Conservation (phyloP, 2,888 invertebrate genomes). For the Laspeyria flexula region DNA sequence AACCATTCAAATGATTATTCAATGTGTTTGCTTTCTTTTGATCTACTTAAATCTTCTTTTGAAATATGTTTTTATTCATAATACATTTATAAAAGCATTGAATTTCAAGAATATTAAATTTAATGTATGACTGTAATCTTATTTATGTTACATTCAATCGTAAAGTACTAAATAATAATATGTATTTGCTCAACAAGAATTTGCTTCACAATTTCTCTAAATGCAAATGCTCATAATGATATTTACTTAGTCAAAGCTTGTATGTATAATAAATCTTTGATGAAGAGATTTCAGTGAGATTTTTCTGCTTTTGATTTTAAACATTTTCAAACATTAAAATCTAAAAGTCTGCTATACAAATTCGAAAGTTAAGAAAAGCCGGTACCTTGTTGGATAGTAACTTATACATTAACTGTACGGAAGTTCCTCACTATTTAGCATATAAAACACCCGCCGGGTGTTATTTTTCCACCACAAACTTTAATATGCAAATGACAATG, state of each 20-base stretch:
- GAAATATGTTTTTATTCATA: not conserved
- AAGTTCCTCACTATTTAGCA: constrained; percentile 64
- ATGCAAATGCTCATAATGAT: too few relatives aligned
- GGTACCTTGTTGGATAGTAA: too few relatives aligned
- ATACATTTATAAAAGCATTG: not conserved
- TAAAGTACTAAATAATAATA: too few relatives aligned
- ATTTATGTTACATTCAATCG: too few relatives aligned
- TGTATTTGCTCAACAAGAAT: too few relatives aligned
- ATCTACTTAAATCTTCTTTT: not conserved
- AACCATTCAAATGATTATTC: constrained; percentile 24
- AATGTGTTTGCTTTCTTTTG: constrained; percentile 25
- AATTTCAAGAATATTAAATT: too few relatives aligned
- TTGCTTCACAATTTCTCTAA: too few relatives aligned
- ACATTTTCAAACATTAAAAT: constrained; percentile 15
- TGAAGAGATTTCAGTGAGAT: too few relatives aligned
- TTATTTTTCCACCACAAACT: constrained; percentile 67
- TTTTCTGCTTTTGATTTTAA: not conserved
- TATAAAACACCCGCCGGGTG: constrained; percentile 64
- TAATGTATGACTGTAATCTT: too few relatives aligned
- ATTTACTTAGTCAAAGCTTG: too few relatives aligned
- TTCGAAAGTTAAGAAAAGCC: constrained; percentile 36
- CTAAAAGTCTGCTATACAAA: constrained; percentile 27
- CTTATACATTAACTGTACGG: constrained; percentile 52
- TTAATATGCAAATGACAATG: constrained; percentile 66
- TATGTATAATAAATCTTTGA: too few relatives aligned